A percentile compares a stretch with the other conserved stretches of the same genome.
Evolutionary conservation across 2,113 vertebrate genomes (phyloP).

Genomic region (Dendropsophus ebraccatus): DNA sequence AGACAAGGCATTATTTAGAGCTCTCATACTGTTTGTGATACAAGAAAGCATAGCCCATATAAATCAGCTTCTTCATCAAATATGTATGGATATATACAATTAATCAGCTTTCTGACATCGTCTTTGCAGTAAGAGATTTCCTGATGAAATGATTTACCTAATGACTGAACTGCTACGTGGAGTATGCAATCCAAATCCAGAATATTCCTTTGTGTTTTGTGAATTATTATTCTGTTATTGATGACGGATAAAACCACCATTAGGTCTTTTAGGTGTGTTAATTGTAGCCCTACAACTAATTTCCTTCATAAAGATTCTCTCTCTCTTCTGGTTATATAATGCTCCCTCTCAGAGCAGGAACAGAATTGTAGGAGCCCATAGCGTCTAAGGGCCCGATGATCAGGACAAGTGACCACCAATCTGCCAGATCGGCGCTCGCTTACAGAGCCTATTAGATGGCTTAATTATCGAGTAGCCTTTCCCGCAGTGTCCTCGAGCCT

Average conservation of each 20-base stretch:
- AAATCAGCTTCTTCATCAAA: slow-evolving; percentile 49
- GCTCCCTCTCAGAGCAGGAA: too few relatives aligned
- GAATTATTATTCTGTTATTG: not conserved
- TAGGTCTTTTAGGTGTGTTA: not conserved
- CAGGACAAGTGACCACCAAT: too few relatives aligned
- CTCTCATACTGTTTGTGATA: slow-evolving; percentile 46
- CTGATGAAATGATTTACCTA: slow-evolving; percentile 34
- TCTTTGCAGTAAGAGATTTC: slow-evolving; percentile 26
- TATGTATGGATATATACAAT: slow-evolving; percentile 42
- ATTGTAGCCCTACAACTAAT: not conserved
- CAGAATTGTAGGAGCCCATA: too few relatives aligned
- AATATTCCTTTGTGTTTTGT: not conserved
- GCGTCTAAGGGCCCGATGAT: too few relatives aligned
- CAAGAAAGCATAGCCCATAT: slow-evolving; percentile 36
- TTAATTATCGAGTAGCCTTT: too few relatives aligned
- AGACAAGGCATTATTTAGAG: slow-evolving; percentile 46
- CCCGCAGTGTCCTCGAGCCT: too few relatives aligned
- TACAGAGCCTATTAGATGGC: too few relatives aligned
- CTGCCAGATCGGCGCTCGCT: too few relatives aligned
- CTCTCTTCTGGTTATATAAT: too few relatives aligned
- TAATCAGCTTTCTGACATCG: slow-evolving; percentile 26
- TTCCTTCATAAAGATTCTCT: too few relatives aligned
- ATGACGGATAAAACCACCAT: not conserved
- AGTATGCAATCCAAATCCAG: not conserved
- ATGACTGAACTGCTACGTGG: not conserved